Base-by-base conservation (phyloP, 1,140 invertebrate genomes). In the Caligus rogercresseyi region DNA sequence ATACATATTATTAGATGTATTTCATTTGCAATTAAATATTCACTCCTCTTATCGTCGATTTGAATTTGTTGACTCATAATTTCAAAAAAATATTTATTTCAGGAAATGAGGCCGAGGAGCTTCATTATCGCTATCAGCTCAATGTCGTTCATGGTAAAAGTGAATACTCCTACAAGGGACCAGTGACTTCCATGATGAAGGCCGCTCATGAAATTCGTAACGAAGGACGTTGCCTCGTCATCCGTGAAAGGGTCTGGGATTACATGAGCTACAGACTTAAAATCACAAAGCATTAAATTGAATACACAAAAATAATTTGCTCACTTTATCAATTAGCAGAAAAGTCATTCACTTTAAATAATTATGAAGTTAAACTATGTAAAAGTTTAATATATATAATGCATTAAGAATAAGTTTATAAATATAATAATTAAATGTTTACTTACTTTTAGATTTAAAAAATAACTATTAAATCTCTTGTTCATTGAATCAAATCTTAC, bases 121-220 rank as follows among this genome's bases (percentile, higher is more conserved):
- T 60, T 2, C 57, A 60, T 43, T 60, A 54, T 53, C 31, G 60
- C 3, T 63, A 63, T 55, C 18, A 63, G 3, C 19, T 63, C 18
- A 54, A 19, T 1, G 61, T 63, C 1, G 19, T 63, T 3, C 61
- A 63, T 25, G 61, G 61, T 3, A 63, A 63, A 55, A 21, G 18
- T 21, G 61, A 63, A 55, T 63, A 63, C 21, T 23, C 52, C 13
- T 63, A 63, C 52, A 63, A 63, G 53, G 61, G 61, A 2, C 61
- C 61, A 1, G 61, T 63, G 14, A 63, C 52, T 25, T 58, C 51
- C 52, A 56, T 63, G 24, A 55, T 55, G 43, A 58, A 53, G 31
- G 18, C 52, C 4, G 16, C 52, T 23, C 21, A 56, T 18, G 61
- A 63, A 26, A 60, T 63, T 11, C 13, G 53, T 1, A 63, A 4